Evolutionary conservation across 2,113 vertebrate genomes (phyloP).

Genomic region (Hippolais icterina): DNA sequence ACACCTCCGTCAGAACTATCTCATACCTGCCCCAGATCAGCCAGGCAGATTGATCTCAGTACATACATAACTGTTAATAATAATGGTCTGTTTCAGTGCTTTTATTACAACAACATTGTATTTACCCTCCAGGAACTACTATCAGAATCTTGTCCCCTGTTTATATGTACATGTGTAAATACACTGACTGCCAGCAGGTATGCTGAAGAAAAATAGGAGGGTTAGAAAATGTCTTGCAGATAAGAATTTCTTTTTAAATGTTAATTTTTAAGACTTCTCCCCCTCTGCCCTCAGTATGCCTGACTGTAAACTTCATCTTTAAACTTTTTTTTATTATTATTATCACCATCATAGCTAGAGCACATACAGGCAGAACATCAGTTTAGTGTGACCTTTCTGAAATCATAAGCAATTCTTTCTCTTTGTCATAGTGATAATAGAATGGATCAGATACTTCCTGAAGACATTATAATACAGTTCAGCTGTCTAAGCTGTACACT

Average conservation of each 20-base stretch:
- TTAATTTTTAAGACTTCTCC: slow-evolving; percentile 56
- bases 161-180: slow-evolving; percentile 57
- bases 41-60: background rate
- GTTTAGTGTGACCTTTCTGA: slow-evolving; percentile 78
- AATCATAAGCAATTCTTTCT: slow-evolving; percentile 77
- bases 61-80: background rate
- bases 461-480: slow-evolving; percentile 80
- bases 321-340: slow-evolving; percentile 44
- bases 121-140: slow-evolving; percentile 6
- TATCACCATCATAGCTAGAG: slow-evolving; percentile 59
- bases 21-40: background rate
- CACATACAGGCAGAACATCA: slow-evolving; percentile 64
- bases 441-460: slow-evolving; percentile 78
- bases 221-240: slow-evolving; percentile 59
- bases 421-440: slow-evolving; percentile 77
- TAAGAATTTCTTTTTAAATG: slow-evolving; percentile 74
- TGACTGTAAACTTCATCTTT: slow-evolving; percentile 73
- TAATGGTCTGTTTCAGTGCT: background rate
- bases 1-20: background rate
- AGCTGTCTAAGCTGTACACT: slow-evolving; percentile 74
- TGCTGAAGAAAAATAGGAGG: slow-evolving; percentile 54
- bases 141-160: slow-evolving; percentile 31
- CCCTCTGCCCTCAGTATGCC: background rate
- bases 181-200: slow-evolving; percentile 43
- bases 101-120: background rate